Percentiles rank a stretch among this genome's conserved stretches.
These are phyloP conservation scores for Rhingia rostrata DNA, from an alignment of 2,888 invertebrate species.

Conservation along the genomic window DNA sequence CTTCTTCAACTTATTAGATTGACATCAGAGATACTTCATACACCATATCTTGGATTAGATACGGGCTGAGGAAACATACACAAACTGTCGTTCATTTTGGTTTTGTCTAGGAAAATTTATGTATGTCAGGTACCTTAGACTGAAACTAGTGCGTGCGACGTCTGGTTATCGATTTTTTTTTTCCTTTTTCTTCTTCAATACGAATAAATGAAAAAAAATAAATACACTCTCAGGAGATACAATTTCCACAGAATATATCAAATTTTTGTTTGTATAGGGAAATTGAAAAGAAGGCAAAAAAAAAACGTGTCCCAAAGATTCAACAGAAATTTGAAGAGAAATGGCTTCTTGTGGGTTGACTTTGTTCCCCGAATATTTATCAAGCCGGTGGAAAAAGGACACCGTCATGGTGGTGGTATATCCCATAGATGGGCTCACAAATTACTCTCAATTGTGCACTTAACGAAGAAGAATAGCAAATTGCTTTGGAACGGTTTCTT, in stretches of 20 bases:
- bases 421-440: conserved; percentile 64
- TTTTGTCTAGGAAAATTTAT: conserved; percentile 52
- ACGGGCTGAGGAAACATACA: conserved; percentile 40
- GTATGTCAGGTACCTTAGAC: conserved; percentile 64
- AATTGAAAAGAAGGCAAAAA: conserved; percentile 54
- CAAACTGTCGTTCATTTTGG: conserved; percentile 32
- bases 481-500: conserved; percentile 59
- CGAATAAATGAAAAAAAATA: conserved; percentile 25
- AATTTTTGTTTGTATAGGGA: conserved; percentile 70
- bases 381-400: conserved; percentile 25
- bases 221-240: conserved; percentile 50
- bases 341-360: conserved; percentile 63
- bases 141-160: conserved; percentile 45
- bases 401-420: conserved; percentile 15
- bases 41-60: conserved; percentile 18
- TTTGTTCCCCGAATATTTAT: conserved; percentile 58
- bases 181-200: neutral
- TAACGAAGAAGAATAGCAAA: conserved; percentile 67
- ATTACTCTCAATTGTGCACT: conserved; percentile 74
- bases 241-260: conserved; percentile 69
- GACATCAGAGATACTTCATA: conserved; percentile 65
- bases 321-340: conserved; percentile 58
- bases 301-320: conserved; percentile 45
- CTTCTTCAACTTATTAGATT: conserved; percentile 64
- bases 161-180: conserved; percentile 41